Evolutionary conservation across 2,888 invertebrate genomes (phyloP).

Genomic region (Hartigia nigra): DNA sequence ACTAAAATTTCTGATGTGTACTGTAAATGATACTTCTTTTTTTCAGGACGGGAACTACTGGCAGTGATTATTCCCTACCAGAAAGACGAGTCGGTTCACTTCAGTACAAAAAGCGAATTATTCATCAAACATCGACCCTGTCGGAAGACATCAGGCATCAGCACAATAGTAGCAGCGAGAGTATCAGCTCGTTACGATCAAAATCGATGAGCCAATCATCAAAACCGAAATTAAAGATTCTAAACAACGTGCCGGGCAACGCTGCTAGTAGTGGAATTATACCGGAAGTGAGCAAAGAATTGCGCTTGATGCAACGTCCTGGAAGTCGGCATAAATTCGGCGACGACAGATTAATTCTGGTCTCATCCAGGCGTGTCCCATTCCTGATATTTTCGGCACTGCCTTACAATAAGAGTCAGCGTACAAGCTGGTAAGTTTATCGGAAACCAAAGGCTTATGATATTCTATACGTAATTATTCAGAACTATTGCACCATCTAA

Average conservation of each 20-base stretch:
- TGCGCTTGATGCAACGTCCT: constrained; percentile 68
- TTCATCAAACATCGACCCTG: constrained; percentile 64
- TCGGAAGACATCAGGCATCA: constrained; percentile 71
- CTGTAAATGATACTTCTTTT: not conserved
- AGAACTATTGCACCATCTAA: no score
- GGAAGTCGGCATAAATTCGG: constrained; percentile 76
- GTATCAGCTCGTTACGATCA: constrained; percentile 74
- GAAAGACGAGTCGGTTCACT: constrained; percentile 67
- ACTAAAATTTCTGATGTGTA: not conserved
- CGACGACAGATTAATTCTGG: constrained; percentile 85
- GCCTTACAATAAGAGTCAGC: constrained; percentile 80
- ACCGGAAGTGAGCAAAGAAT: constrained; percentile 63
- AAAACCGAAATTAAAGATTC: constrained; percentile 71
- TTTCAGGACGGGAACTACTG: constrained; percentile 68
- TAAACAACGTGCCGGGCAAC: constrained; percentile 69
- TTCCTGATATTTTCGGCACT: constrained; percentile 89
- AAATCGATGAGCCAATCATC: constrained; percentile 68
- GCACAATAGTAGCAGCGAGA: constrained; percentile 84
- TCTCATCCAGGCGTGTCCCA: constrained; percentile 82
- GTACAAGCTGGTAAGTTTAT: constrained; percentile 71
- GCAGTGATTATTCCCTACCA: constrained; percentile 67
- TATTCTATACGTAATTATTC: no score
- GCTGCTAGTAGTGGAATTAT: constrained; percentile 52
- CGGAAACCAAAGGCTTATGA: not conserved
- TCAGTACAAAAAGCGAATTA: constrained; percentile 63